phyloP scores from a whole-genome alignment of 2,888 invertebrate genomes.

The Drosophila pseudotakahashii region DNA sequence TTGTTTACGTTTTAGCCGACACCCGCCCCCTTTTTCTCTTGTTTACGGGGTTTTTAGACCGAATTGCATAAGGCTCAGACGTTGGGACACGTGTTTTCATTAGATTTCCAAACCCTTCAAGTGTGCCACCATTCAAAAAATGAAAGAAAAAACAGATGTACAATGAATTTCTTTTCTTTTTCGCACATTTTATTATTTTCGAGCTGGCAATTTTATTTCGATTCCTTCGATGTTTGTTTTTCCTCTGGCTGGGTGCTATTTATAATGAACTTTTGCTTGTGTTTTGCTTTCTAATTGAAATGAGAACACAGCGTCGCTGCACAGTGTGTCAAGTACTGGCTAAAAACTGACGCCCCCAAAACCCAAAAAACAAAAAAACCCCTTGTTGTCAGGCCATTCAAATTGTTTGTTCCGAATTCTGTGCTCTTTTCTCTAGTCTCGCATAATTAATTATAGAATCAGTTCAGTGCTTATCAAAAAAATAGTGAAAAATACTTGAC shows the following conservation, averaged over 20 bases:
- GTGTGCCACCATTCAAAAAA: conserved; percentile 43
- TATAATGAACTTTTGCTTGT: conserved; percentile 59
- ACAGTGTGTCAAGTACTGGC: conserved; percentile 55
- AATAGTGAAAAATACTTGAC: conserved; percentile 26
- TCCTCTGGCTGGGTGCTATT: conserved; percentile 59
- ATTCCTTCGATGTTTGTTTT: conserved; percentile 31
- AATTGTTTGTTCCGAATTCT: conserved; percentile 21
- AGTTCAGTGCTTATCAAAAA: conserved; percentile 42
- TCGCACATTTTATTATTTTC: conserved; percentile 43
- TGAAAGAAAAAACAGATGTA: conserved; percentile 4
- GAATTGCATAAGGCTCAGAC: conserved; percentile 54
- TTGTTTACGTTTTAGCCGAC: conserved; percentile 36
- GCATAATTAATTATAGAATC: conserved; percentile 36
- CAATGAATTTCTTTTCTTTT: neutral
- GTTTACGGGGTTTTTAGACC: conserved; percentile 12
- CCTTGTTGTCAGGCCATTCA: conserved; percentile 35
- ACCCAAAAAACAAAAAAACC: too few species aligned
- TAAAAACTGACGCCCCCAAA: too few species aligned
- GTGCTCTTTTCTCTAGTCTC: conserved; percentile 13
- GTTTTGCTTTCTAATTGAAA: conserved; percentile 57
- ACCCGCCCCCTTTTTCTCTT: conserved; percentile 8
- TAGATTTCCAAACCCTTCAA: conserved; percentile 73
- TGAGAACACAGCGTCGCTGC: conserved; percentile 42
- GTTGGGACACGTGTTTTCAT: conserved; percentile 57
- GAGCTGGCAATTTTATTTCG: conserved; percentile 41